A percentile compares a stretch with the other conserved stretches of the same genome.
Conservation (phyloP, 2,888 invertebrate species). For the Tenodera sinensis region DNA sequence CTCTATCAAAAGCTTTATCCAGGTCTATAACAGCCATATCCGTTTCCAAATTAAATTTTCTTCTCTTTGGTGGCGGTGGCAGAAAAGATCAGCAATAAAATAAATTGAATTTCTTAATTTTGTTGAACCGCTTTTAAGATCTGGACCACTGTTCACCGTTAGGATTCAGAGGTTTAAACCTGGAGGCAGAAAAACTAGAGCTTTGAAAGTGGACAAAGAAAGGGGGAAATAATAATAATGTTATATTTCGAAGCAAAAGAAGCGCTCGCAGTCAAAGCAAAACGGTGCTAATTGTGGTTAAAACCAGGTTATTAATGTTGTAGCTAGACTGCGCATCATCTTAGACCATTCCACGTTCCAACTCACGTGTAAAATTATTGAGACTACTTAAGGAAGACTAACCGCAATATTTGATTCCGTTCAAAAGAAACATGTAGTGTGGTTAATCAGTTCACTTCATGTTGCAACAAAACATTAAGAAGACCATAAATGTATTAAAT, state of each 20-base stretch:
- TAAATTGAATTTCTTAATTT: constrained; percentile 46
- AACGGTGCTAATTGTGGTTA: not conserved
- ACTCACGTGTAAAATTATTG: not conserved
- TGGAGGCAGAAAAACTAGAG: too few species aligned
- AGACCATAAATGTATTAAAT: too few species aligned
- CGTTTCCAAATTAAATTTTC: too few species aligned
- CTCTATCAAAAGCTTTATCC: too few species aligned
- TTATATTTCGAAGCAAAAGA: not conserved
- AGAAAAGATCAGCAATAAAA: not conserved
- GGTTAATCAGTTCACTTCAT: too few species aligned
- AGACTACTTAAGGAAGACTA: not conserved
- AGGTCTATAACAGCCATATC: too few species aligned
- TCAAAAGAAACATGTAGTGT: not conserved
- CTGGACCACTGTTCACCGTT: not conserved
- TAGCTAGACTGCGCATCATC: not conserved
- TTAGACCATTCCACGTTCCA: not conserved
- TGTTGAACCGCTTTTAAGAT: constrained; percentile 22
- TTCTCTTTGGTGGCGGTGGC: too few species aligned
- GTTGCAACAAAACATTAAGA: too few species aligned
- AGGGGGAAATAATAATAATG: too few species aligned
- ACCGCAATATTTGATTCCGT: not conserved
- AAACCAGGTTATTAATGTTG: not conserved
- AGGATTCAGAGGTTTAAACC: too few species aligned
- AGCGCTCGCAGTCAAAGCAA: not conserved
- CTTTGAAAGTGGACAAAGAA: too few species aligned